phyloP scores from a whole-genome alignment of 1,140 invertebrate genomes.

The Papilio aristodemus region DNA sequence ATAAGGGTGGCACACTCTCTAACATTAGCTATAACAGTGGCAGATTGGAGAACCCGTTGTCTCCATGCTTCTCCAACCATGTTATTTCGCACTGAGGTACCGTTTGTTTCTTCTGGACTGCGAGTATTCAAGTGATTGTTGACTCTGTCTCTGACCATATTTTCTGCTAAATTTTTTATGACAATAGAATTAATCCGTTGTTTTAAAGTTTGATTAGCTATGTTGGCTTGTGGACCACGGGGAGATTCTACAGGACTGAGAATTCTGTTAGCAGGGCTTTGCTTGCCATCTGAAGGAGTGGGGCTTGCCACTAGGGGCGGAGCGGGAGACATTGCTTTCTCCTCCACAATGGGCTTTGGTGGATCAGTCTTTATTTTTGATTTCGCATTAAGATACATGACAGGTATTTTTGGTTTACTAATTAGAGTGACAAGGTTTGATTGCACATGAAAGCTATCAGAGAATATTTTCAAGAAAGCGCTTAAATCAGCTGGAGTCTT shows the following conservation, averaged over 20 bases:
- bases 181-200: slow-evolving; percentile 93
- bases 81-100: slow-evolving; percentile 69
- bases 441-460: slow-evolving; percentile 94
- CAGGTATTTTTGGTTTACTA: slow-evolving; percentile 85
- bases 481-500: slow-evolving; percentile 92
- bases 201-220: slow-evolving; percentile 88
- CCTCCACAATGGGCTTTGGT: slow-evolving; percentile 70
- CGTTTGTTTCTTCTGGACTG: slow-evolving; percentile 61
- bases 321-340: slow-evolving; percentile 62
- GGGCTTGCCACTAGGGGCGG: slow-evolving; percentile 68
- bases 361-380: slow-evolving; percentile 73
- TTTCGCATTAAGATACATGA: slow-evolving; percentile 79
- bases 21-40: slow-evolving; percentile 87
- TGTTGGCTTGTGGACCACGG: slow-evolving; percentile 73
- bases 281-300: slow-evolving; percentile 70
- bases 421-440: slow-evolving; percentile 92
- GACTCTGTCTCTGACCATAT: slow-evolving; percentile 90
- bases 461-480: slow-evolving; percentile 94
- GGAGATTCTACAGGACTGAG: slow-evolving; percentile 74
- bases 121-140: slow-evolving; percentile 75
- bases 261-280: slow-evolving; percentile 72
- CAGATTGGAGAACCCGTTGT: slow-evolving; percentile 89
- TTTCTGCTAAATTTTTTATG: slow-evolving; percentile 93
- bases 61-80: slow-evolving; percentile 88
- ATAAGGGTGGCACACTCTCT: slow-evolving; percentile 89